These are phyloP conservation scores for Lethrus apterus DNA, from an alignment of 1,140 invertebrate genomes.

Conservation along the genomic window DNA sequence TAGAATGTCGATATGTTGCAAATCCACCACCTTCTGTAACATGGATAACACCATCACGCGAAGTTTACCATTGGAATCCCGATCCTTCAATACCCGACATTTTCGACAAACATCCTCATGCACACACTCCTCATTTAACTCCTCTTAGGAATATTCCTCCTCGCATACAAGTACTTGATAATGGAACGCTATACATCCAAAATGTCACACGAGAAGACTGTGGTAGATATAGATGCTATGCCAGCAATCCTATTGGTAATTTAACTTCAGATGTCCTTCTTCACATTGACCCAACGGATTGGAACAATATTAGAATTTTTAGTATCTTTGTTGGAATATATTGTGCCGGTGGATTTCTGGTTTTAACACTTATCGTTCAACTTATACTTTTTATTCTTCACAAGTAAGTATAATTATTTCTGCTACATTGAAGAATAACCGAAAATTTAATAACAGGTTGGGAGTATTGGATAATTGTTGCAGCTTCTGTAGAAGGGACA, in stretches of 20 bases:
- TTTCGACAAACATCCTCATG: conserved; percentile 56
- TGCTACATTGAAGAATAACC: neutral
- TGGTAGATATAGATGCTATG: conserved; percentile 82
- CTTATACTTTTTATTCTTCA: conserved; percentile 61
- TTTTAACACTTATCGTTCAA: conserved; percentile 69
- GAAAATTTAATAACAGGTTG: conserved; percentile 47
- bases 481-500: conserved; percentile 58
- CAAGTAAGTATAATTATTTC: conserved; percentile 55
- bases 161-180: conserved; percentile 46
- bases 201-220: conserved; percentile 65
- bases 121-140: conserved; percentile 48
- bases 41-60: conserved; percentile 73
- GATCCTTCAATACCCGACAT: conserved; percentile 55
- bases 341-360: conserved; percentile 70
- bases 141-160: conserved; percentile 45
- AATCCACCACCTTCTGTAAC: conserved; percentile 72
- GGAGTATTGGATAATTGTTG: conserved; percentile 56
- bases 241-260: conserved; percentile 75
- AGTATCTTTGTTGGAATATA: conserved; percentile 75
- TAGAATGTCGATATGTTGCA: conserved; percentile 72
- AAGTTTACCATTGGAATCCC: conserved; percentile 65
- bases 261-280: conserved; percentile 62
- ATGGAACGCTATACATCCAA: conserved; percentile 47
- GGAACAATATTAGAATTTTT: conserved; percentile 73
- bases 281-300: conserved; percentile 72